Evolutionary conservation across 2,113 vertebrate genomes (phyloP), one percentile per base, ranked within the genome.

Genomic region (Epinephelus cyanopodus): DNA sequence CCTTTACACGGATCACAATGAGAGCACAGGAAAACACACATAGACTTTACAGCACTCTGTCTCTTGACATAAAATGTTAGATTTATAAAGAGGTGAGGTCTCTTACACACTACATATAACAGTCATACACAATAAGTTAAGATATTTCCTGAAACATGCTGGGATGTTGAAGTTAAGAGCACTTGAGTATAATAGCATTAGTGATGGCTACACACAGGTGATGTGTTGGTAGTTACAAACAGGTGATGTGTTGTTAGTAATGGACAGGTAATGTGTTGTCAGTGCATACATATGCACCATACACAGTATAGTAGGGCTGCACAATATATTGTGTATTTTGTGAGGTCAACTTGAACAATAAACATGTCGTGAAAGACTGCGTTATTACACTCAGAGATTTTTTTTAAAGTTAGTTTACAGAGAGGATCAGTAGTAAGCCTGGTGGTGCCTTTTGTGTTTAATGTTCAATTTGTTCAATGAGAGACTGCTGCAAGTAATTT

Each of bases 131-230:
- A 77, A 7, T n/a, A 21, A 21, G 72, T 13, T 3, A 29, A 53
- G 33, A 50, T 63, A 62, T 48, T 74, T 65, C 74, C 50, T 62
- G 62, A 68, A 79, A 61, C 84, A 87, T 87, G 75, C 84, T 33
- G 48, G 68, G 39, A 74, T 73, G 61, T 73, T 4, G 52, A 52
- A 63, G 74, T 82, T 80, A 90, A 85, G 83, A 88, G 89, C 86
- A 88, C 83, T 88, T 90, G 52, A 70, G 47, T 74, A 60, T 15
- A 66, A 53, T 12, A 73, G 39, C 37, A 71, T 72, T 81, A 70
- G 56, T 81, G 68, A 62, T 68, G 72, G 39, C n/a, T 23, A 37
- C 50, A 45, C 29, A 75, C 65, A 54, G 56, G 27, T 48, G 10
- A 67, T 19, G 37, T 65, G 47, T 47, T 47, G 50, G 61, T 77